These are phyloP conservation scores for Gymnoscopelus braueri DNA, from an alignment of 2,797 vertebrate genomes.

Conservation along the genomic window DNA sequence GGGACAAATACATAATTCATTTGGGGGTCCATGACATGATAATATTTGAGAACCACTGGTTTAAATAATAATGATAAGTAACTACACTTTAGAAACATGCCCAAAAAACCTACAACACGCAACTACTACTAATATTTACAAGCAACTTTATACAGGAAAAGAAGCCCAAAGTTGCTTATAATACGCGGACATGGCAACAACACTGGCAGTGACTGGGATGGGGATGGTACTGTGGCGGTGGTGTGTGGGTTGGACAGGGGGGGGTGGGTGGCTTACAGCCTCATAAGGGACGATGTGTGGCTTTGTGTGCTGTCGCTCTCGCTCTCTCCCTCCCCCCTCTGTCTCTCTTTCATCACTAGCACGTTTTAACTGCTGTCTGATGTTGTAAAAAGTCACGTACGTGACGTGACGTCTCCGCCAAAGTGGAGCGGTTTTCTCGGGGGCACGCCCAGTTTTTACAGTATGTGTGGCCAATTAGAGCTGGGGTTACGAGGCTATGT, in stretches of 20 bases:
- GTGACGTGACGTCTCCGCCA: constrained; percentile 49
- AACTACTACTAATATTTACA: too few relatives aligned
- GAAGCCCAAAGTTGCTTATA: too few relatives aligned
- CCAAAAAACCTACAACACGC: too few relatives aligned
- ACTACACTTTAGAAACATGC: too few relatives aligned
- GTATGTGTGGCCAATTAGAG: constrained; percentile 85
- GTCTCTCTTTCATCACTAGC: constrained; percentile 56
- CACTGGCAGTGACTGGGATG: constrained; percentile 51
- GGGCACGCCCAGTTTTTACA: constrained; percentile 61
- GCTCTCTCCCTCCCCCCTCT: constrained; percentile 62
- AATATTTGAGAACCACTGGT: too few relatives aligned
- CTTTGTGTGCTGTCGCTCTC: constrained; percentile 66
- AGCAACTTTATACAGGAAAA: too few relatives aligned
- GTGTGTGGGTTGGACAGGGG: constrained; percentile 37
- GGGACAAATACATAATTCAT: too few relatives aligned
- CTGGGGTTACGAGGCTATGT: constrained; percentile 77
- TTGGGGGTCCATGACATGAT: too few relatives aligned
- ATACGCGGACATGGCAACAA: too few relatives aligned
- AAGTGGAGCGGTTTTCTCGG: constrained; percentile 42
- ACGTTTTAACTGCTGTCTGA: constrained; percentile 70
- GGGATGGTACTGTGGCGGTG: constrained; percentile 40
- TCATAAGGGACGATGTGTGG: constrained; percentile 56
- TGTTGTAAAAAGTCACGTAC: constrained; percentile 73
- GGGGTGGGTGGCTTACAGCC: constrained; percentile 60
- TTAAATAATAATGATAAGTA: too few relatives aligned